Evolutionary conservation across 2,113 vertebrate genomes (phyloP).

Genomic region (Istiophorus platypterus): DNA sequence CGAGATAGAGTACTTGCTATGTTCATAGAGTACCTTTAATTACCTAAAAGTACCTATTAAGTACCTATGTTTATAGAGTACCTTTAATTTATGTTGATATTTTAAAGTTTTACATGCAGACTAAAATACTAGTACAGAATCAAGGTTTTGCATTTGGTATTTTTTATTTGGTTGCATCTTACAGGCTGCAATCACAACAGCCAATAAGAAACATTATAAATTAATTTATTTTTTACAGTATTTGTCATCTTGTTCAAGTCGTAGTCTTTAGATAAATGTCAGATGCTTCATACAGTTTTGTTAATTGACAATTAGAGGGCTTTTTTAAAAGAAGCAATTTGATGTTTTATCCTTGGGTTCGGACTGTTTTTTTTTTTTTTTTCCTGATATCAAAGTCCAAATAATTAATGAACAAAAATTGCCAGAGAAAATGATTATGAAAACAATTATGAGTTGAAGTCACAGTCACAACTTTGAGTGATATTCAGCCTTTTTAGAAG

Average conservation of each 20-base stretch:
- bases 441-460: conserved; percentile 15
- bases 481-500: conserved; percentile 3
- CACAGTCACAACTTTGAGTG: background rate
- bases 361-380: background rate
- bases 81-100: no score
- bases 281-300: background rate
- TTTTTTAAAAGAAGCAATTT: background rate
- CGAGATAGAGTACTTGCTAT: no score
- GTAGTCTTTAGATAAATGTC: background rate
- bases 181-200: no score
- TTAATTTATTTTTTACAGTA: background rate
- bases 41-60: no score
- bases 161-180: no score
- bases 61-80: no score
- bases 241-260: background rate
- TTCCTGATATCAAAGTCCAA: background rate
- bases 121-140: no score
- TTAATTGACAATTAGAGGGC: background rate
- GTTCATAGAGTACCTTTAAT: no score
- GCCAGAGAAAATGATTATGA: conserved; percentile 17
- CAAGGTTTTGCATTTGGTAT: background rate
- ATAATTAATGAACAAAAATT: background rate
- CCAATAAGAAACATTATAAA: background rate
- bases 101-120: no score
- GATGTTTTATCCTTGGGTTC: background rate